Conservation (phyloP, 2,113 vertebrate genomes). For the Loxodonta africana region DNA sequence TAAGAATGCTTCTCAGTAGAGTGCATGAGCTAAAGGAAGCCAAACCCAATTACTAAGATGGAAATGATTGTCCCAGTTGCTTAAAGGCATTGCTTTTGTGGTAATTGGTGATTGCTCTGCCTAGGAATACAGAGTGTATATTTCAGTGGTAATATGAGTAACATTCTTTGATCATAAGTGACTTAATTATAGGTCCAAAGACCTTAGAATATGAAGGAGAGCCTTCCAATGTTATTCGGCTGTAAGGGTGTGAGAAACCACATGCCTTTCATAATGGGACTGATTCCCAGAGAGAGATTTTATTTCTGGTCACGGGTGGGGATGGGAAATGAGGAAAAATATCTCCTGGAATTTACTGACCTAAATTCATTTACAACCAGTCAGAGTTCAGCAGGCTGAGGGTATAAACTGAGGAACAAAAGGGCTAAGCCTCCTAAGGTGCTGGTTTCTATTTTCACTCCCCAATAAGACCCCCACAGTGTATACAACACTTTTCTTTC, state of each 20-base stretch:
- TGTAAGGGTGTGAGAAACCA: constrained; percentile 48
- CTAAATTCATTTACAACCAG: constrained; percentile 20
- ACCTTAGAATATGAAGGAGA: constrained; percentile 31
- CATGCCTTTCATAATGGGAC: constrained; percentile 38
- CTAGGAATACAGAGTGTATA: constrained; percentile 35
- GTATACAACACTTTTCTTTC: background rate
- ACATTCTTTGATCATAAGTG: constrained; percentile 29
- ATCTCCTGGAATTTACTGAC: constrained; percentile 45
- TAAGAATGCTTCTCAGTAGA: background rate
- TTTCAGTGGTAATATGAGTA: constrained; percentile 17
- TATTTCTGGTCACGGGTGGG: constrained; percentile 38
- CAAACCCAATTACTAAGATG: constrained; percentile 38
- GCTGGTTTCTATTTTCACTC: background rate
- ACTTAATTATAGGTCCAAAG: constrained; percentile 64
- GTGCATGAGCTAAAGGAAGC: constrained; percentile 25
- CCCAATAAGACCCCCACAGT: background rate
- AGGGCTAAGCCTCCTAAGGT: background rate
- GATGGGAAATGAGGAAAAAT: background rate
- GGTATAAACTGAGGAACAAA: background rate
- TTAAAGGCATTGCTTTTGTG: constrained; percentile 34
- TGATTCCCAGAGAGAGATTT: constrained; percentile 34
- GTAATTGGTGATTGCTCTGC: constrained; percentile 29
- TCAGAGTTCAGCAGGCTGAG: background rate
- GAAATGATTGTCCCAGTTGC: constrained; percentile 9
- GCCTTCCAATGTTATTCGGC: constrained; percentile 9